Evolutionary conservation across 2,113 vertebrate species (phyloP), one percentile per base, ranked within the genome.

Genomic region (Chitala chitala): DNA sequence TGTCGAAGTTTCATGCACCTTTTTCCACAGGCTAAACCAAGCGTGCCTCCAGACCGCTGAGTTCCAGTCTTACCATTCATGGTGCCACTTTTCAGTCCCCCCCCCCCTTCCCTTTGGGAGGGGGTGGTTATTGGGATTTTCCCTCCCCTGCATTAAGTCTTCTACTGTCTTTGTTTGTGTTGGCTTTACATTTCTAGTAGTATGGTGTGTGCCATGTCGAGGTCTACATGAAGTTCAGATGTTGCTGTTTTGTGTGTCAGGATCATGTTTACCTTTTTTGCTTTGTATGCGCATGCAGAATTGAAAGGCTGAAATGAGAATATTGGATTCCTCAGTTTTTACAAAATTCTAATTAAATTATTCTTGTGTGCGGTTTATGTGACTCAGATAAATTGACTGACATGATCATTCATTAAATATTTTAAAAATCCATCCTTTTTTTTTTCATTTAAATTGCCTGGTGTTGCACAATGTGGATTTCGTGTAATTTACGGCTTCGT

Each of bases 141-240:
- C n/a, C n/a, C n/a, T n/a, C n/a, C n/a, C n/a, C n/a, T n/a, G n/a
- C n/a, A 9, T 51, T 51, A 2, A 51, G 7, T 24, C 55, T 26
- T 40, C 9, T 58, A 20, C 78, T 78, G 53, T 72, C 76, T 78
- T 75, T 81, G 81, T 81, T 80, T 77, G 77, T 72, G 78, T 24
- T 31, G 66, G 22, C 10, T 40, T 69, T 2, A 20, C 55, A 33
- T 80, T 82, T 79, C 76, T 69, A 73, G 74, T 76, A 70, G 79
- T 75, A 72, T 77, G 75, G 74, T 80, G 77, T 72, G 75, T 79
- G 58, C 79, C 77, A 75, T 83, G 76, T 79, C 80, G 77, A 82
- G 79, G 78, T 79, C 77, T 78, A 81, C 80, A 73, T 81, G 74
- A 81, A 79, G 71, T 61, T 71, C 77, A 80, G 80, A 46, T 24